phyloP scores from a whole-genome alignment of 2,888 invertebrate species.

The Platynereis dumerilii region DNA sequence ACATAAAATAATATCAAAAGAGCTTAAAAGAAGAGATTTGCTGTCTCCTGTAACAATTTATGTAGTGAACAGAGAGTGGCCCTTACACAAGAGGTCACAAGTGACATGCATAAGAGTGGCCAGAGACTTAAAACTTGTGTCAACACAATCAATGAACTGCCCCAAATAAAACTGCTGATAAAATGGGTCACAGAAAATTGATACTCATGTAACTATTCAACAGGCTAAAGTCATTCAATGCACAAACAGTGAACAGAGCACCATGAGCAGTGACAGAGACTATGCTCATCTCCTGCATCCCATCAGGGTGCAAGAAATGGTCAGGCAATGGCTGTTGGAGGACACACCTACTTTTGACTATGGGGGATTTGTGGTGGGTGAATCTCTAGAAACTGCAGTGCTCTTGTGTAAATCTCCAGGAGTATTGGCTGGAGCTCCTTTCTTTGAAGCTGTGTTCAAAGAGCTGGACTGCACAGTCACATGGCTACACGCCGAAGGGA shows the following conservation, averaged over 20 bases:
- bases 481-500: conserved; percentile 60
- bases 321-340: conserved; percentile 57
- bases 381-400: conserved; percentile 53
- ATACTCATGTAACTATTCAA: too few relatives aligned
- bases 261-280: neutral
- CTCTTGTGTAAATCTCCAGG: conserved; percentile 57
- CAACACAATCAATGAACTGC: too few relatives aligned
- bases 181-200: too few relatives aligned
- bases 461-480: conserved; percentile 58
- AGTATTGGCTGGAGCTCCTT: conserved; percentile 63
- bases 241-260: neutral
- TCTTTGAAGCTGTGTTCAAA: conserved; percentile 62
- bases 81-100: too few relatives aligned
- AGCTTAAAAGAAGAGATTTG: too few relatives aligned
- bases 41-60: too few relatives aligned
- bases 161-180: too few relatives aligned
- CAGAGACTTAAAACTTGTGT: too few relatives aligned
- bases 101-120: too few relatives aligned
- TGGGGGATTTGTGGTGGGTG: conserved; percentile 61
- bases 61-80: too few relatives aligned
- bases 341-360: conserved; percentile 61
- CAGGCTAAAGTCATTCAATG: too few relatives aligned
- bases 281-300: conserved; percentile 54
- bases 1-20: too few relatives aligned
- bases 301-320: conserved; percentile 48